Percentiles rank a stretch among this genome's conserved stretches.
Evolutionary conservation across 2,888 invertebrate species (phyloP).

Genomic region (Lepidocyrtoides sp.): DNA sequence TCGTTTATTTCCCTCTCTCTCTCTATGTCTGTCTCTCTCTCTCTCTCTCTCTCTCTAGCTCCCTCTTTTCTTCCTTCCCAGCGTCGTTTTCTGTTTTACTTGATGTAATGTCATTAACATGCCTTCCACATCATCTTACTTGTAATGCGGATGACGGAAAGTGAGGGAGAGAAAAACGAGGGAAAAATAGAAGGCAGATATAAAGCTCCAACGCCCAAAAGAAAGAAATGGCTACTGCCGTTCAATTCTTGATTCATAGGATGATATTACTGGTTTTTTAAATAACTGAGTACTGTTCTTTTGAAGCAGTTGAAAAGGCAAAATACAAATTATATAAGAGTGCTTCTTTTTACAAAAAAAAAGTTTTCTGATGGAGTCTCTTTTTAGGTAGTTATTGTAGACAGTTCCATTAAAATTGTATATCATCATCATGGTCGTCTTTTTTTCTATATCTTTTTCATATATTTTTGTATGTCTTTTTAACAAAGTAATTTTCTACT

Average conservation of each 20-base stretch:
- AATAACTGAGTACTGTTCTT: neutral
- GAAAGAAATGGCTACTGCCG: slow-evolving; percentile 23
- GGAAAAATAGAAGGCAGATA: slow-evolving; percentile 4
- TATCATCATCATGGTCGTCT: slow-evolving; percentile 1
- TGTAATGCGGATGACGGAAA: slow-evolving; percentile 54
- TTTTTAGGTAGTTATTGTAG: slow-evolving; percentile 20
- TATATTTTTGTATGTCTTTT: neutral
- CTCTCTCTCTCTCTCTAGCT: neutral
- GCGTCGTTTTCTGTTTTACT: slow-evolving; percentile 48
- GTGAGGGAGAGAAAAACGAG: slow-evolving; percentile 10
- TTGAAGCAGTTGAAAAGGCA: slow-evolving; percentile 4
- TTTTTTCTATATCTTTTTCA: slow-evolving; percentile 20
- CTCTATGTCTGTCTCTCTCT: neutral
- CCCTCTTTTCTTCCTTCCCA: neutral
- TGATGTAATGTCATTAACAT: slow-evolving; percentile 71
- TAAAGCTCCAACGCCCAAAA: neutral
- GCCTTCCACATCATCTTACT: slow-evolving; percentile 74
- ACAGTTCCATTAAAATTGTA: slow-evolving; percentile 13
- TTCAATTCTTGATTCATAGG: slow-evolving; percentile 38
- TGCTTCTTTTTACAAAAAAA: neutral
- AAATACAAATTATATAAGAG: slow-evolving; percentile 31
- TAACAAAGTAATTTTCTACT: slow-evolving; percentile 25
- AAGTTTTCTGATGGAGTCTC: neutral
- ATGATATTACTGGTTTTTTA: slow-evolving; percentile 3
- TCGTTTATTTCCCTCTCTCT: neutral